Evolutionary conservation across 2,113 vertebrate species (phyloP), one percentile per base, ranked within the genome.

Genomic region (Tupaia tana): DNA sequence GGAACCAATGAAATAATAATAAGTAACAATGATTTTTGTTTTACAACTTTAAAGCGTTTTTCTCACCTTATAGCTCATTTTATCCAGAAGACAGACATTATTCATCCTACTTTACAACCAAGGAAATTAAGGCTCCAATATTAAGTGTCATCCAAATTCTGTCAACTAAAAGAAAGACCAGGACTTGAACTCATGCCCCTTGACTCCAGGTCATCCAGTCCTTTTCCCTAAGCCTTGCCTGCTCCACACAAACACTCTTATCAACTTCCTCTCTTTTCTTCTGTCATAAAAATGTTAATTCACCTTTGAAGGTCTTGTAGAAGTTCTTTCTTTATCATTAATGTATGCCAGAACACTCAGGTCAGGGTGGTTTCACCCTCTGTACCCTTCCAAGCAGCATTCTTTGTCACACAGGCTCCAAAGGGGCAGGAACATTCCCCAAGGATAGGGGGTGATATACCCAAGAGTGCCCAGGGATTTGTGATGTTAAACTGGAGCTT

Each of bases 371-470:
- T 67, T 8, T 74, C 25, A 54, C 5, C 12, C n/a, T 59, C 75
- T 43, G 43, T 43, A 43, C 66, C n/a, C 59, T 66, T 64, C 74
- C 83, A 82, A 59, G 34, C 27, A 19, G 4, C 43, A 0, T 8
- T 58, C 34, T 31, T 58, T 59, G 13, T 64, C 20, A 67, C 19
- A 24, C 16, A 16, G 66, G 22, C 43, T 69, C 61, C 24, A 20
- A 61, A 73, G 54, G 43, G 2, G 19, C 2, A 77, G 9, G 9
- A 61, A 1, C 0, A 20, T 2, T 69, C 24, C 13, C 1, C 3
- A 2, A 31, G 12, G 7, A 7, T 34, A 5, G 43, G 27, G 63
- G 8, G 2, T 4, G 8, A 9, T 29, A 16, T 7, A 20, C 43
- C 25, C 20, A 19, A 70, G 29, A 19, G 14, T 58, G 69, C 3